Evolutionary conservation across 2,113 vertebrate genomes (phyloP), one percentile per base, ranked within the genome.

Genomic region (Notarius lentiginosus): DNA sequence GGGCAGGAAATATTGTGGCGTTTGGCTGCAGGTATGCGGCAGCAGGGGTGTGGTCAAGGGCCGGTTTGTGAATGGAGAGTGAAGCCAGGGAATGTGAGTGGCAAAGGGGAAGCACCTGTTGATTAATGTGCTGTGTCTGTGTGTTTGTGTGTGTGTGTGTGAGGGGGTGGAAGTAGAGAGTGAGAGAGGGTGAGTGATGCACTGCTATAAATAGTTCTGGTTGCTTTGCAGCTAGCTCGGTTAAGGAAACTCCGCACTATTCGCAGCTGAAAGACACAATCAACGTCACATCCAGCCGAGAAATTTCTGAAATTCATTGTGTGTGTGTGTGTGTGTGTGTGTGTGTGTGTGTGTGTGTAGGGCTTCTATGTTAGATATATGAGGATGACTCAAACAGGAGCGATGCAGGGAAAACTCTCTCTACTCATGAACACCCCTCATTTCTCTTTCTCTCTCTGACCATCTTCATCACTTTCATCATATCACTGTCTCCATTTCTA

Each of bases 201-300:
- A 56, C 53, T 76, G 63, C 87, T 88, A 88, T 87, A 88, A 88
- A 90, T 90, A 90, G 82, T 83, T 80, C 68, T 87, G 82, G 82
- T 86, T 88, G 87, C 82, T 90, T 82, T 86, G 82, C 87, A 88
- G 81, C 75, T 75, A 80, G 79, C 73, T 60, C 68, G 73, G 73
- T 76, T 89, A 68, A 84, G 81, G 66, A 88, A 90, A 81, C 81
- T 84, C 77, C 79, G 12, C 61, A 56, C 70, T 82, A 75, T 85
- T 70, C 76, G 20, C 11, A 87, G 18, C 65, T 63, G 61, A 65
- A 85, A 17, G 11, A 66, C 51, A 66, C 18, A 47, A 60, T 75
- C 30, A 76, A 34, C 75, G 34, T 79, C 75, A 86, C 61, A 66
- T 12, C 66, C n/a, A 12, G 18, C 12, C 60, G 15, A 30, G 82